phyloP scores from a whole-genome alignment of 2,888 invertebrate genomes.

The Lumbricus terrestris region DNA sequence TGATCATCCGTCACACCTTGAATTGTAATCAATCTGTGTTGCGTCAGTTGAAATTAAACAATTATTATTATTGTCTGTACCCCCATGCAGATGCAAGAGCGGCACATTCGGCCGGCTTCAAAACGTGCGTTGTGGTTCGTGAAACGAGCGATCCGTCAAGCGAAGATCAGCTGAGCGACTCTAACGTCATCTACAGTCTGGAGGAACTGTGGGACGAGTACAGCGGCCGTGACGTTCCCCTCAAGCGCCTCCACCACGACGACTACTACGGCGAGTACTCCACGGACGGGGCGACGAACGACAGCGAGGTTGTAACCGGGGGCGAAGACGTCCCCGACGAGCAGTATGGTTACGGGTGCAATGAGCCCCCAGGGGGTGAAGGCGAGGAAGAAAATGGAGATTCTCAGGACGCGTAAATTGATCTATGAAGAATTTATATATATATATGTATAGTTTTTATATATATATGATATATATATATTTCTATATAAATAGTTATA shows the following conservation, averaged over 20 bases:
- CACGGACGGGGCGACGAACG: conserved; percentile 20
- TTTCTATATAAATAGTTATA: too few species aligned
- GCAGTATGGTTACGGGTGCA: background rate
- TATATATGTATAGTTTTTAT: too few species aligned
- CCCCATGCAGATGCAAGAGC: conserved; percentile 76
- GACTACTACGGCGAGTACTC: background rate
- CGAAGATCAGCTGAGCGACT: conserved; percentile 62
- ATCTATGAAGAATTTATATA: background rate
- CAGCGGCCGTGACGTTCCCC: conserved; percentile 11
- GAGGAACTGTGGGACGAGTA: conserved; percentile 41
- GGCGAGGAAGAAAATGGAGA: background rate
- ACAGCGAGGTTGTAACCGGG: background rate
- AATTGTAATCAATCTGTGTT: too few species aligned
- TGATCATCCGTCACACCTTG: too few species aligned
- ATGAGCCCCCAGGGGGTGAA: background rate
- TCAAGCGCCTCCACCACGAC: conserved; percentile 19
- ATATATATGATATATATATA: too few species aligned
- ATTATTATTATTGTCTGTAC: background rate
- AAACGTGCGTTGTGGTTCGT: conserved; percentile 71
- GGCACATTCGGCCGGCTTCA: conserved; percentile 73
- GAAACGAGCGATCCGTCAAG: conserved; percentile 75
- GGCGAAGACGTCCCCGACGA: background rate
- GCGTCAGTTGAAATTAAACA: too few species aligned
- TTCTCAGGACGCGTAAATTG: background rate
- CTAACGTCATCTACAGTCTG: conserved; percentile 50